A percentile compares a stretch with the other conserved stretches of the same genome.
These are phyloP conservation scores for Ceratina japonica DNA, from an alignment of 1,140 invertebrate species.

Conservation along the genomic window DNA sequence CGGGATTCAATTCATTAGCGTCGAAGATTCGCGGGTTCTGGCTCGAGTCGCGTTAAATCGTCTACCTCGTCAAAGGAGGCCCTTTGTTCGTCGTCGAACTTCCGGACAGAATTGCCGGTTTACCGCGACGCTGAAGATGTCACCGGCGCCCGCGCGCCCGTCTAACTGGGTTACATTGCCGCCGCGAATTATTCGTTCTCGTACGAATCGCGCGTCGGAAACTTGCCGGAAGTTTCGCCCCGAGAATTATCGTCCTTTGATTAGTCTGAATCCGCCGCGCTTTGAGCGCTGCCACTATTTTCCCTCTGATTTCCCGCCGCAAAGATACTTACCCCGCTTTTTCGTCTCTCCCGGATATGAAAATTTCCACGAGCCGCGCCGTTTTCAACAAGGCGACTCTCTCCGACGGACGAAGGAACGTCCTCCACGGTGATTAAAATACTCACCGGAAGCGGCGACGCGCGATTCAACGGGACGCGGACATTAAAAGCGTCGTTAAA, in stretches of 20 bases:
- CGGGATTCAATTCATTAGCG: background rate
- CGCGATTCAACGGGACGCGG: background rate
- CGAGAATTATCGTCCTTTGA: conserved; percentile 21
- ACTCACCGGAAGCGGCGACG: conserved; percentile 14
- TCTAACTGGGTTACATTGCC: conserved; percentile 43
- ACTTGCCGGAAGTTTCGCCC: conserved; percentile 32
- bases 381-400: background rate
- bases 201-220: conserved; percentile 9
- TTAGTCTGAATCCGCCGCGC: background rate
- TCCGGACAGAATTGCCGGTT: conserved; percentile 47
- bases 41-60: conserved; percentile 40
- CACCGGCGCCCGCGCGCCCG: no score
- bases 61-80: conserved; percentile 30
- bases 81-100: conserved; percentile 49
- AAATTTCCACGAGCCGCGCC: background rate
- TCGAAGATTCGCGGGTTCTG: background rate
- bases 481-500: conserved; percentile 19
- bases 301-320: no score
- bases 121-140: conserved; percentile 23
- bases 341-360: background rate
- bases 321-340: no score
- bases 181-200: conserved; percentile 38
- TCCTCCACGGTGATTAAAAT: conserved; percentile 1
- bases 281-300: no score
- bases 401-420: background rate